Base-by-base conservation (phyloP, 2,113 vertebrate genomes). In the Spilogale gracilis region DNA sequence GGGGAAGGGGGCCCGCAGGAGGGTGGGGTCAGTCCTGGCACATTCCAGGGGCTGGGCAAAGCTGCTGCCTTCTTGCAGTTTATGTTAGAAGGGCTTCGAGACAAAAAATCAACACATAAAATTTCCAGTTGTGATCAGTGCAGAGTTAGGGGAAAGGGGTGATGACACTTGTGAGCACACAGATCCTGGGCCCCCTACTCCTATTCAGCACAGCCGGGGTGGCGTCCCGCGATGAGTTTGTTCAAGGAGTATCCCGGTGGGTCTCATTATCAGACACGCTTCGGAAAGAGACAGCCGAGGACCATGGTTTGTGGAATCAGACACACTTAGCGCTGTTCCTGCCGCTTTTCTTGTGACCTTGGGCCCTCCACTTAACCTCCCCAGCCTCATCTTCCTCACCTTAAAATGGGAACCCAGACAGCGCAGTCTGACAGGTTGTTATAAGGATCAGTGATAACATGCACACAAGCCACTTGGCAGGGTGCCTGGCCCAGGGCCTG, bases 201-300 rank as follows among this genome's bases (percentile, higher is more conserved):
- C n/a, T 16, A 27, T 13, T 71, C 71, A n/a, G n/a, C 21, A 3
- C 1, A 11, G 21, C 21, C 25, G 3, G 5, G 14, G 32, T 27
- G 20, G 23, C 6, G 45, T 27, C 8, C 17, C 0, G 21, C 30
- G 5, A 2, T 10, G 16, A 2, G 25, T 13, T 14, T 30, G 14
- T 45, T 61, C 23, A 60, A 45, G 52, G 73, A 30, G 18, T 6
- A 4, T 27, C 67, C 82, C 30, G 18, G 20, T 61, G 16, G 69
- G n/a, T 90, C 65, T 82, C 27, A 3, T 50, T 50, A 32, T 71
- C 30, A 48, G 58, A 43, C 25, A 25, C n/a, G 54, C 56, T 18
- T 10, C n/a, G 20, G 11, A 73, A 81, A 30, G 1, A 78, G 74
- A 89, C 11, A 58, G 9, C 0, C 0, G 9, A 86, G 7, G 79